Evolutionary conservation across 1,140 invertebrate species (phyloP), one percentile per base, ranked within the genome.

Genomic region (Spodoptera frugiperda): DNA sequence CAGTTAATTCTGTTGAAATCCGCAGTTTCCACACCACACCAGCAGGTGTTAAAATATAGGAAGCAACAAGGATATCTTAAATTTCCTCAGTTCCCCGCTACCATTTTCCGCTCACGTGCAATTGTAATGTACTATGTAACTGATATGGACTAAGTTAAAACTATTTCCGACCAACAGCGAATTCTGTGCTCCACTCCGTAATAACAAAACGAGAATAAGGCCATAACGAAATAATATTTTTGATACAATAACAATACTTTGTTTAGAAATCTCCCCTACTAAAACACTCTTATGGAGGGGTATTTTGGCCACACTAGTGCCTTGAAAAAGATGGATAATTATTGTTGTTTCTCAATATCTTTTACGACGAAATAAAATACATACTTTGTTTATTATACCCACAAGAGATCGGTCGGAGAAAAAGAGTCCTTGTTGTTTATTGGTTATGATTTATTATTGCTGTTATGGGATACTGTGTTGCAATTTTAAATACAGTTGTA

Each of bases 61-160:
- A 81, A 74, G 82, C 76, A 76, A 80, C 78, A 80, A 73, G 74
- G 61, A 19, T 78, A 80, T 86, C 78, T 87, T 84, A 80, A 84
- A 85, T 87, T 82, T 83, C 72, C 71, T 68, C 77, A 83, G 65
- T 84, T 80, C 78, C 73, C 57, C 30, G 48, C 67, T 81, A 82
- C 71, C 51, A 82, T 72, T 84, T 88, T 83, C 85, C 81, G 75
- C 81, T 85, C 87, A 88, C 87, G 85, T 88, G 84, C 82, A 82
- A 77, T 78, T 81, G 78, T 86, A 82, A 85, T 83, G 84, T 82
- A 83, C 79, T 80, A 84, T 68, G 82, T 78, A 82, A 85, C 81
- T 81, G 81, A 86, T 86, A 85, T 80, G 81, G 67, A 74, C 74
- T 76, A 71, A 84, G 77, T 84, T 80, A 78, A 79, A 83, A 84